phyloP scores from a whole-genome alignment of 2,113 vertebrate species.

The Boulengeromyrus knoepffleri region DNA sequence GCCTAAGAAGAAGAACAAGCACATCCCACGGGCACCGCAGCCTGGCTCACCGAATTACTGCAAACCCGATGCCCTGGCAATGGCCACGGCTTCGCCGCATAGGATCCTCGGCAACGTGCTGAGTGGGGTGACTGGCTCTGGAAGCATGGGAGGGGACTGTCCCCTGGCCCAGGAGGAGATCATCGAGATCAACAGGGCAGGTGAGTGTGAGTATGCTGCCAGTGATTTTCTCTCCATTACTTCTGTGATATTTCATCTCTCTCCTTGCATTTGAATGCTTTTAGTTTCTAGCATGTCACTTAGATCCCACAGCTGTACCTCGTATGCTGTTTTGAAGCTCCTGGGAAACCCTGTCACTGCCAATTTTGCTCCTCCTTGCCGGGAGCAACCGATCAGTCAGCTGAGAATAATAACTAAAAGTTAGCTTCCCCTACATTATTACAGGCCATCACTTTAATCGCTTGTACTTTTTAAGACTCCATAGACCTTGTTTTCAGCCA shows the following conservation, averaged over 20 bases:
- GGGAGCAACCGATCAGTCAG: slow-evolving; percentile 25
- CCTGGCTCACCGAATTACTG: slow-evolving; percentile 84
- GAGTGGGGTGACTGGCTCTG: slow-evolving; percentile 57
- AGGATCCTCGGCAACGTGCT: slow-evolving; percentile 82
- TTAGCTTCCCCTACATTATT: background rate
- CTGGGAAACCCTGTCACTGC: background rate
- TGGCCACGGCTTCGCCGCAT: slow-evolving; percentile 80
- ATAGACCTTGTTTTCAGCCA: background rate
- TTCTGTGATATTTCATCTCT: background rate
- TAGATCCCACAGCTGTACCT: background rate
- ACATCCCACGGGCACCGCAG: slow-evolving; percentile 79
- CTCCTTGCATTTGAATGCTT: background rate
- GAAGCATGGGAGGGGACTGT: slow-evolving; percentile 68
- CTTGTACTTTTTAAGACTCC: background rate
- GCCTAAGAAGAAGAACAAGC: slow-evolving; percentile 97
- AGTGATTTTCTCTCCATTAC: background rate
- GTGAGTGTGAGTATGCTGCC: slow-evolving; percentile 55
- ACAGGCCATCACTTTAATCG: background rate
- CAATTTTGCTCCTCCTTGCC: background rate
- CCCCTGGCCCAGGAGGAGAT: slow-evolving; percentile 81
- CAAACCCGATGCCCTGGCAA: slow-evolving; percentile 76
- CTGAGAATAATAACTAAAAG: slow-evolving; percentile 3
- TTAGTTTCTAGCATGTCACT: background rate
- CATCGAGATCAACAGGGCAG: slow-evolving; percentile 78
- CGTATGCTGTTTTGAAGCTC: background rate